Base-by-base conservation (phyloP, 2,797 vertebrate genomes). In the Cuculus canorus region DNA sequence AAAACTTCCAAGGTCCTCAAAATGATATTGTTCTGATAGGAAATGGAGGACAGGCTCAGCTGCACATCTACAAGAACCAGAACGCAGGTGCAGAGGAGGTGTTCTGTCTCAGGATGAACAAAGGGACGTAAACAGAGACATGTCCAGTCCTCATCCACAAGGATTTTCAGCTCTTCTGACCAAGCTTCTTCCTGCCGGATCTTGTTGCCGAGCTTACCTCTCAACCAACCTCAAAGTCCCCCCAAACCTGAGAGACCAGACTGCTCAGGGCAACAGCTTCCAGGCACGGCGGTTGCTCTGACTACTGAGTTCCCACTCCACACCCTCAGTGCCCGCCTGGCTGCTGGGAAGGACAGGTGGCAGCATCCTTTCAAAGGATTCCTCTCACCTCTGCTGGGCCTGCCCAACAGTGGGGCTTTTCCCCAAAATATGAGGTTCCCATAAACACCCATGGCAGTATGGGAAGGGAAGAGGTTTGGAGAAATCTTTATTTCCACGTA, bases 1-100 rank as follows among this genome's bases (percentile, higher is more conserved):
- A 82, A 93, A 93, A 90, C 84, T 89, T 85, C 47, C 47, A 71
- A 75, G 65, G 85, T 78, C 47, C 87, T 86, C 77, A 85, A 61
- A 95, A 91, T 43, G 24, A 47, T 37, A 82, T 56, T 13, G 1
- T 21, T 76, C 71, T 75, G 32, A 47, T 24, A 83, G 57, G 63
- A 86, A 93, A 94, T 59, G 30, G 79, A 86, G 82, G 69, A 81
- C 52, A 47, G n/a, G 57, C n/a, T 81, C 61, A 35, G 50, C 64
- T 82, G 37, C 64, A 37, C 5, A 4, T 3, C 4, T 0, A 0
- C 10, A 75, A n/a, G 43, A 37, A 60, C 6, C 11, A 53, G 61
- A 50, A 65, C 2, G 48, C 8, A 59, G 54, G 53, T 23, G 10
- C 25, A 66, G 35, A 35, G 14, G 10, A 70, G 10, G 14, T 22